Evolutionary conservation across 2,888 invertebrate species (phyloP).

Genomic region (Heteromurus nitidus): DNA sequence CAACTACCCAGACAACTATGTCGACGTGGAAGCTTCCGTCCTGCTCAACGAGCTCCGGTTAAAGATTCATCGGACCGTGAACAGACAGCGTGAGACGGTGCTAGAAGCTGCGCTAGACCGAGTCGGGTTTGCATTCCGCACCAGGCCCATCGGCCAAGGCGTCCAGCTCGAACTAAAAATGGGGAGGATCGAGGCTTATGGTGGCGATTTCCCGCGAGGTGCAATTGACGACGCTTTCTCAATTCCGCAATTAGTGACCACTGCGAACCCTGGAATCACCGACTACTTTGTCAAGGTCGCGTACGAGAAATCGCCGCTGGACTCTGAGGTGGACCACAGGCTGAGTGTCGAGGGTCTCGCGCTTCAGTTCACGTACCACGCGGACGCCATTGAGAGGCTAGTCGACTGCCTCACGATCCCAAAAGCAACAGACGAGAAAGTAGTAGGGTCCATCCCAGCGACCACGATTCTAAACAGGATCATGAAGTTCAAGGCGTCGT

Average conservation of each 20-base stretch:
- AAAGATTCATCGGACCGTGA: not conserved
- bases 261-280: slow-evolving; percentile 20
- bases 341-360: slow-evolving; percentile 49
- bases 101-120: slow-evolving; percentile 22
- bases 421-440: not conserved
- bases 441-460: slow-evolving; percentile 19
- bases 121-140: slow-evolving; percentile 30
- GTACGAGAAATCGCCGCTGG: slow-evolving; percentile 50
- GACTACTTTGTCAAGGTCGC: slow-evolving; percentile 50
- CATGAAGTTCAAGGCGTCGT: slow-evolving; percentile 36
- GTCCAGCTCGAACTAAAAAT: slow-evolving; percentile 41
- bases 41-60: slow-evolving; percentile 25
- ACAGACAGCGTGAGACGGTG: not conserved
- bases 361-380: slow-evolving; percentile 54
- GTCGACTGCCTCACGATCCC: slow-evolving; percentile 39
- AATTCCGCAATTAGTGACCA: slow-evolving; percentile 49
- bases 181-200: slow-evolving; percentile 52
- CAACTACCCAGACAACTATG: slow-evolving; percentile 84
- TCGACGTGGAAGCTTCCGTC: slow-evolving; percentile 86
- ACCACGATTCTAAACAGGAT: slow-evolving; percentile 32
- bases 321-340: slow-evolving; percentile 51
- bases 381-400: slow-evolving; percentile 37
- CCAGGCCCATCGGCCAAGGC: slow-evolving; percentile 31
- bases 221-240: not conserved
- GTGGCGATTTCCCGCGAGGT: slow-evolving; percentile 35